phyloP scores from a whole-genome alignment of 2,888 invertebrate species.

The Lepidonotus clava region DNA sequence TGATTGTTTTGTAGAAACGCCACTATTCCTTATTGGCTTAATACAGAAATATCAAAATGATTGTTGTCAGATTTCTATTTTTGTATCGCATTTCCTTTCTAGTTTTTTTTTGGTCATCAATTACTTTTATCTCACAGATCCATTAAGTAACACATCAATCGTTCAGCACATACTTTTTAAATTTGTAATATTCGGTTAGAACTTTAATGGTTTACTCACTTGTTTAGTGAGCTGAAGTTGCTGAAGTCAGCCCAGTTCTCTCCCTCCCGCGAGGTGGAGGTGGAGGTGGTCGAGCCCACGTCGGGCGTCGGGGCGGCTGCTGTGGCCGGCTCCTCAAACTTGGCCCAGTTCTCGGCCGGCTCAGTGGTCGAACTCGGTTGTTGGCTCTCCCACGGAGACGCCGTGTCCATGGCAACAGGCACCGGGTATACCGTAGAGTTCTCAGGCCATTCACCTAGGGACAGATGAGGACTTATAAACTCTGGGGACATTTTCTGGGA shows the following conservation, averaged over 20 bases:
- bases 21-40: too few species aligned
- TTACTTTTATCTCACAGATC: too few species aligned
- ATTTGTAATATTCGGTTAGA: too few species aligned
- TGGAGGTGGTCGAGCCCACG: constrained; percentile 58
- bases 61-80: too few species aligned
- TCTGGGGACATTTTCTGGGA: too few species aligned
- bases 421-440: neutral
- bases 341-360: constrained; percentile 56
- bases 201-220: constrained; percentile 5
- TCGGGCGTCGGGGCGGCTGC: constrained; percentile 69
- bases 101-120: too few species aligned
- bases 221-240: constrained; percentile 7
- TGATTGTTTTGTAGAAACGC: too few species aligned
- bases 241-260: constrained; percentile 67
- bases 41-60: too few species aligned
- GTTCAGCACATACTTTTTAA: too few species aligned
- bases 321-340: constrained; percentile 41
- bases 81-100: too few species aligned
- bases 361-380: constrained; percentile 30
- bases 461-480: too few species aligned
- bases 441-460: constrained; percentile 13
- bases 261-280: constrained; percentile 62
- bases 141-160: too few species aligned
- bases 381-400: constrained; percentile 50
- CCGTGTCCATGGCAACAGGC: constrained; percentile 56